Evolutionary conservation across 2,888 invertebrate species (phyloP), one percentile per base, ranked within the genome.

Genomic region (Auanema freiburgensis): DNA sequence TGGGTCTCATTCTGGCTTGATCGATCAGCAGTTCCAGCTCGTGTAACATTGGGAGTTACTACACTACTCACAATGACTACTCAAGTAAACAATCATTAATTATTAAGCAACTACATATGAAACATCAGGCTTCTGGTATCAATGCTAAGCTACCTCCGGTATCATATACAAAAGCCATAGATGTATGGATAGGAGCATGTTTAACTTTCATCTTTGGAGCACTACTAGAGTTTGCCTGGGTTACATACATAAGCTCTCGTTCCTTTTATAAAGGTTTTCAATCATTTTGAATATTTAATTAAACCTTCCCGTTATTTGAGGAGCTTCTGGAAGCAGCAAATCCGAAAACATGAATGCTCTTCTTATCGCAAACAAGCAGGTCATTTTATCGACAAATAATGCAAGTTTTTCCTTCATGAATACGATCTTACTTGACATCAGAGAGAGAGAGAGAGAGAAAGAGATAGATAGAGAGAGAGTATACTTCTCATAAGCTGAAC

Each of bases 181-280:
- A 80, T 65, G 72, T 80, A 21, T 80, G 80, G 81, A 80, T 76
- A 50, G 78, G 78, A 25, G 77, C 77, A 10, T 96, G 96, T 85
- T 88, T 96, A 79, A 95, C 95, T 57, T 96, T 96, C 86, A 95
- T 96, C 57, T 96, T 96, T 85, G 94, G 79, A 12, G 96, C 96
- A 40, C 87, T 97, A 74, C 89, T 97, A 66, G 97, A 97, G 88
- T 97, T 97, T 84, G 96, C 96, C 60, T 89, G 96, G 73, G 96
- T 97, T 77, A 96, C 97, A 87, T 96, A 97, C 85, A 80, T 73
- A 58, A 69, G 69, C 4, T 69, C 71, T n/a, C 16, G 73, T 18
- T 74, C 71, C 50, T 80, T 79, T 50, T 75, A 77, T 50, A 78
- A 71, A 74, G 66, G 79, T 79, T 56, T 41, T 59, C 40, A 14